A percentile compares a stretch with the other conserved stretches of the same genome.
These are phyloP conservation scores for Enteromius treurensis DNA, from an alignment of 2,797 vertebrate genomes.

Conservation along the genomic window DNA sequence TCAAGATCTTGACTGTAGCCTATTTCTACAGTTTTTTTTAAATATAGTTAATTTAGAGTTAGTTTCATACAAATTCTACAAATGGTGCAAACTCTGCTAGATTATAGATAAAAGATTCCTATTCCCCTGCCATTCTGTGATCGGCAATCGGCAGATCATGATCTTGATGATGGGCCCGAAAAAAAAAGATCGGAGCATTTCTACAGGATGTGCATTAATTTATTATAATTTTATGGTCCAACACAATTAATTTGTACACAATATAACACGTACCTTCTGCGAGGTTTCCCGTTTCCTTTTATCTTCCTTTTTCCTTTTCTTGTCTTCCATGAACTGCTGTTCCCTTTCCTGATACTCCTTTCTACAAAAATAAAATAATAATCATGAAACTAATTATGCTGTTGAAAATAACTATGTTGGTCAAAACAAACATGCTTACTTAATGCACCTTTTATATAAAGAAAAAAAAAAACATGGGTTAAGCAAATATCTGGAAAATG, in stretches of 20 bases:
- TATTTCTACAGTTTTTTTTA: too few relatives aligned
- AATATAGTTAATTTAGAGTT: too few relatives aligned
- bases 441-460: background rate
- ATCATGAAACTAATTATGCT: background rate
- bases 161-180: too few relatives aligned
- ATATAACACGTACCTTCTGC: constrained; percentile 88
- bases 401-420: background rate
- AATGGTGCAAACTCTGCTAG: too few relatives aligned
- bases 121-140: too few relatives aligned
- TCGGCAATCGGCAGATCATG: too few relatives aligned
- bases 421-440: background rate
- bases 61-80: too few relatives aligned
- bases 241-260: background rate
- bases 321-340: constrained; percentile 99
- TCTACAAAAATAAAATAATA: constrained; percentile 67
- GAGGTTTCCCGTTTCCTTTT: constrained; percentile 99
- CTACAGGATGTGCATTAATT: background rate
- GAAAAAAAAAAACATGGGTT: background rate
- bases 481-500: background rate
- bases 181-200: too few relatives aligned
- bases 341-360: constrained; percentile 95
- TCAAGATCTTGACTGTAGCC: too few relatives aligned
- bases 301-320: constrained; percentile 99
- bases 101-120: too few relatives aligned
- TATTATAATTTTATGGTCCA: background rate